A percentile compares a stretch with the other conserved stretches of the same genome.
These are phyloP conservation scores for Sinella curviseta DNA, from an alignment of 1,140 invertebrate species.

Conservation along the genomic window DNA sequence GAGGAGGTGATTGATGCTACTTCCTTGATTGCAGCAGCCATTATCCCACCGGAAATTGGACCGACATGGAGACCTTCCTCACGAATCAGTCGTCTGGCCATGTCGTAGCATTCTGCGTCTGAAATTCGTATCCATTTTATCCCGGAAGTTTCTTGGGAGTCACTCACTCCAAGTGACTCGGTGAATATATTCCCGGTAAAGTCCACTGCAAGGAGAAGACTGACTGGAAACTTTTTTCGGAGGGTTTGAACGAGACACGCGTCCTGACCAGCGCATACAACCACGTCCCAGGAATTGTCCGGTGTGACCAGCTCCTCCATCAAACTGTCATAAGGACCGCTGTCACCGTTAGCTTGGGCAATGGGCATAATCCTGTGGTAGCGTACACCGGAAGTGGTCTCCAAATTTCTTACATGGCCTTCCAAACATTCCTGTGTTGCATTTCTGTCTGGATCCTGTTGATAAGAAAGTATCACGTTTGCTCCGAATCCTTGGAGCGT, in stretches of 20 bases:
- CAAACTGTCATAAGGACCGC: not conserved
- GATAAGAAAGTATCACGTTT: not conserved
- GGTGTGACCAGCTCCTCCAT: not conserved
- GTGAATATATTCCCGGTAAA: not conserved
- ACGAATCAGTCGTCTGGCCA: not conserved
- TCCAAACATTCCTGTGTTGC: not conserved
- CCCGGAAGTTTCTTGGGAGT: not conserved
- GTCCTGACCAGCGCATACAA: not conserved
- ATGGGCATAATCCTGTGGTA: not conserved
- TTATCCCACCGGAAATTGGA: not conserved
- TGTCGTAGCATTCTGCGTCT: not conserved
- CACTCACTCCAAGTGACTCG: not conserved
- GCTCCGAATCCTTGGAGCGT: not conserved
- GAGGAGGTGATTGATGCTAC: not conserved
- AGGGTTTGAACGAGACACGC: not conserved
- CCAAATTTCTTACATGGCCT: not conserved
- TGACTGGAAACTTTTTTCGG: not conserved
- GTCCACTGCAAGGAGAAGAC: not conserved
- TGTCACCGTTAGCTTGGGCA: not conserved
- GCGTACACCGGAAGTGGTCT: not conserved
- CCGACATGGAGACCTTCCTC: not conserved
- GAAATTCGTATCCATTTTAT: not conserved
- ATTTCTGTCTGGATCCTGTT: not conserved
- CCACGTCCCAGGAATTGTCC: not conserved
- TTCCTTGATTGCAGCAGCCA: not conserved